Percentiles rank a stretch among this genome's conserved stretches.
These are phyloP conservation scores for Nannoperca obscura DNA, from an alignment of 2,797 vertebrate species.

Conservation along the genomic window DNA sequence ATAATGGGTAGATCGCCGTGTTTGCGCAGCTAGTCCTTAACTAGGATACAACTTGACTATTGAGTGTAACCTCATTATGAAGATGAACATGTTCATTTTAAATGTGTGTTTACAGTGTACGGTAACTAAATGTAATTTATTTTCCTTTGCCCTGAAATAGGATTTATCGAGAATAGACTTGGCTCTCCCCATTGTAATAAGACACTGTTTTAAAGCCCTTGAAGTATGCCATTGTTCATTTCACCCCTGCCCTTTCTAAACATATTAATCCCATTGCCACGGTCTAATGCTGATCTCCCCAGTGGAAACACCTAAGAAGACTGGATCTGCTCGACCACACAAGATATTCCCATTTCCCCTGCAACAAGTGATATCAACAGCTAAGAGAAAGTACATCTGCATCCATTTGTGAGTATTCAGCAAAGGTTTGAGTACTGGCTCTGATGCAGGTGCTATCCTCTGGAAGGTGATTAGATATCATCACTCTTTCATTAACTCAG, in stretches of 20 bases:
- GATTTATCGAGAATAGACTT: constrained; percentile 66
- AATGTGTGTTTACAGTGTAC: neutral
- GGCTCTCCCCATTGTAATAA: constrained; percentile 67
- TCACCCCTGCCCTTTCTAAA: constrained; percentile 72
- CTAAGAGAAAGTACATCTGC: constrained; percentile 73
- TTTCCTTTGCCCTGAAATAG: constrained; percentile 54
- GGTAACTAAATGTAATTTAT: constrained; percentile 21
- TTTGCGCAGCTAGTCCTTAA: constrained; percentile 1
- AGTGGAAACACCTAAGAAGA: constrained; percentile 72
- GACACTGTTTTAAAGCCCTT: constrained; percentile 80
- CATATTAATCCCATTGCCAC: constrained; percentile 78
- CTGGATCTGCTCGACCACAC: constrained; percentile 75
- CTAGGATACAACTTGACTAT: neutral
- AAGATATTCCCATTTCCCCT: constrained; percentile 62
- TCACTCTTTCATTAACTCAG: constrained; percentile 85
- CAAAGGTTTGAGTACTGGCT: constrained; percentile 49
- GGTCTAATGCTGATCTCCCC: constrained; percentile 80
- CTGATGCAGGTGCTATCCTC: constrained; percentile 75
- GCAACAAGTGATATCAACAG: constrained; percentile 64
- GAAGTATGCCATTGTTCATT: constrained; percentile 83
- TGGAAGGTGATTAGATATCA: constrained; percentile 83
- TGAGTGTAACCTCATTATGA: constrained; percentile 2
- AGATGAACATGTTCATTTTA: neutral
- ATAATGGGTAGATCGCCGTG: neutral
- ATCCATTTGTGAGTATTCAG: constrained; percentile 52